Evolutionary conservation across 2,888 invertebrate species (phyloP).

Genomic region (Ectemnius continuus): DNA sequence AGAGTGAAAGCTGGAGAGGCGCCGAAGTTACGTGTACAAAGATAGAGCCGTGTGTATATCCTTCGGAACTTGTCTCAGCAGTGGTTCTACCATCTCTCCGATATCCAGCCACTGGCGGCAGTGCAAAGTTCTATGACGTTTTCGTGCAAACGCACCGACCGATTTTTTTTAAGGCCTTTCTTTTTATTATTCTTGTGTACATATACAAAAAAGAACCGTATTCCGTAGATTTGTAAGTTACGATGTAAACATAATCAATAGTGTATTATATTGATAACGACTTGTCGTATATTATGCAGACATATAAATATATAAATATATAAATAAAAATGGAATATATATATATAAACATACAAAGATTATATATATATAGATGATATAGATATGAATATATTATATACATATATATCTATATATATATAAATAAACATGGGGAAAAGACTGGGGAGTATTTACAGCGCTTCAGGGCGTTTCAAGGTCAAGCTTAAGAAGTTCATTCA

Average conservation of each 20-base stretch:
- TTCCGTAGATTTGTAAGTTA: slow-evolving; percentile 73
- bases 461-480: slow-evolving; percentile 14
- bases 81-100: slow-evolving; percentile 49
- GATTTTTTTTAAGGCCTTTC: slow-evolving; percentile 53
- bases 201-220: slow-evolving; percentile 70
- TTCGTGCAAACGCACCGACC: slow-evolving; percentile 59
- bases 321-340: slow-evolving; percentile 40
- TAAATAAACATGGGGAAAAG: not conserved
- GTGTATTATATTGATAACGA: slow-evolving; percentile 75
- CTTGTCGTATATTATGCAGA: slow-evolving; percentile 72
- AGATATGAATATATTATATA: not conserved
- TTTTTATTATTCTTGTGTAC: slow-evolving; percentile 72
- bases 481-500: not conserved
- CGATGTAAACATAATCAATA: slow-evolving; percentile 74
- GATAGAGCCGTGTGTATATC: slow-evolving; percentile 17
- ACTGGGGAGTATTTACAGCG: not conserved
- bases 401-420: slow-evolving; percentile 5
- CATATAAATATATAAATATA: slow-evolving; percentile 47
- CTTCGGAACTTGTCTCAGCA: slow-evolving; percentile 25
- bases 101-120: slow-evolving; percentile 8
- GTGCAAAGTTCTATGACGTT: slow-evolving; percentile 48
- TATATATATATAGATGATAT: slow-evolving; percentile 35
- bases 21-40: slow-evolving; percentile 19
- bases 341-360: slow-evolving; percentile 48
- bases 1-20: slow-evolving; percentile 5